Evolutionary conservation across 2,797 vertebrate genomes (phyloP), one percentile per base, ranked within the genome.

Genomic region (Nyctibius grandis): DNA sequence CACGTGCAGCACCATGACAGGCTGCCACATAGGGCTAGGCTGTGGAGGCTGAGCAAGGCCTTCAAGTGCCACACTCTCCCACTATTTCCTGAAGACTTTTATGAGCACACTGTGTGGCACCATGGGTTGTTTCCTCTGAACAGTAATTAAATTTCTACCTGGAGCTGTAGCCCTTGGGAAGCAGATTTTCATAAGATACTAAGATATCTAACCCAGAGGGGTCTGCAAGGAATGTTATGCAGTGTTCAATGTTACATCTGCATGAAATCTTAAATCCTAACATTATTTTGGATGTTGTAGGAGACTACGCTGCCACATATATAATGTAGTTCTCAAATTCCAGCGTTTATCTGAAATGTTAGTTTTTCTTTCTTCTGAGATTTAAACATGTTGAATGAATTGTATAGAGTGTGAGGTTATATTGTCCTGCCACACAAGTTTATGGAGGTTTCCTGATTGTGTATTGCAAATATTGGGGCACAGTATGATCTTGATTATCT

Each of bases 1-100:
- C 38, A 51, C 0, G 0, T 47, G 18, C 31, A 61, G 53, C 23
- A 6, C 47, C 50, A 9, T 82, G 38, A 65, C 48, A 64, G 38
- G 26, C n/a, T 95, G 78, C 36, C 31, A 28, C 15, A 15, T 15
- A 33, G 33, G 33, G 34, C 34, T 86, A 2, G 5, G 45, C 26
- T 51, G 20, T 9, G 25, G 34, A 86, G 53, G 21, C 50, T 88
- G 40, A 60, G 11, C 34, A 53, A 33, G 44, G 21, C 51, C 92
- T 64, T 42, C 18, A 57, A 33, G 29, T 42, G 13, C 13, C 44
- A 53, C 51, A 3, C 3, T 53, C 56, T 78, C 23, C 25, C 20
- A 21, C 40, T 63, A 4, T 56, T 73, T 89, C 38, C 70, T 83
- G 60, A 73, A 73, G 54, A 38, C 7, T 18, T 82, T 61, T 61